Base-by-base conservation (phyloP, 1,140 invertebrate genomes). In the Bombus soroeensis region DNA sequence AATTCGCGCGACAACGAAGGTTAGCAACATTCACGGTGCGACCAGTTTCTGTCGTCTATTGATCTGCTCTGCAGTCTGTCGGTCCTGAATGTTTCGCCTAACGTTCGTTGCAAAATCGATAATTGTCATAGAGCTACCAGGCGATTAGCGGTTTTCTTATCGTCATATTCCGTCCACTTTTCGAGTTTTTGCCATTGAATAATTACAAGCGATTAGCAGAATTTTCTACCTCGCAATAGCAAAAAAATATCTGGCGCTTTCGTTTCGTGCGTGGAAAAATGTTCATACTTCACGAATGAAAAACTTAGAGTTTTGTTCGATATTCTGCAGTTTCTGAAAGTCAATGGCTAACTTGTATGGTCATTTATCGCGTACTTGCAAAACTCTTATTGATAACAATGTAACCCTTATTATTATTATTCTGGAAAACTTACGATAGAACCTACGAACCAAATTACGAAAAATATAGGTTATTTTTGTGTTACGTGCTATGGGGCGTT, bases 21-120 rank as follows among this genome's bases (percentile, higher is more conserved):
- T 92, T 83, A 92, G 91, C 92, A 91, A 92, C 92, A 93, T 91
- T 93, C 89, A 82, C 90, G 73, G 43, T 66, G n/a, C 53, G 28
- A 13, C 37, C 12, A 64, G 41, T 78, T 87, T 70, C 8, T 41
- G 39, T n/a, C 3, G 43, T 6, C 8, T 34, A 59, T 71, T 47
- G 76, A 79, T 62, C 0, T n/a, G 47, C 5, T 22, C 18, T 22
- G 18, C 47, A 53, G 18, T 53, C 18, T 22, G 8, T 22, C 47
- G 47, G 47, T 53, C 6, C 47, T 53, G 5, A 53, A 28, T 39
- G 34, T 70, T 78, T 41, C 10, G 5, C 22, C 3, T 28, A 13
- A 22, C 57, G 37, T 8, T 22, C 3, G 28, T 77, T 83, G 25
- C 59, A 73, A 83, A 83, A 76, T 1, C 6, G 12, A n/a, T 66